A percentile compares a stretch with the other conserved stretches of the same genome.
phyloP scores from a whole-genome alignment of 1,140 invertebrate genomes.

The Rhynchophorus ferrugineus region DNA sequence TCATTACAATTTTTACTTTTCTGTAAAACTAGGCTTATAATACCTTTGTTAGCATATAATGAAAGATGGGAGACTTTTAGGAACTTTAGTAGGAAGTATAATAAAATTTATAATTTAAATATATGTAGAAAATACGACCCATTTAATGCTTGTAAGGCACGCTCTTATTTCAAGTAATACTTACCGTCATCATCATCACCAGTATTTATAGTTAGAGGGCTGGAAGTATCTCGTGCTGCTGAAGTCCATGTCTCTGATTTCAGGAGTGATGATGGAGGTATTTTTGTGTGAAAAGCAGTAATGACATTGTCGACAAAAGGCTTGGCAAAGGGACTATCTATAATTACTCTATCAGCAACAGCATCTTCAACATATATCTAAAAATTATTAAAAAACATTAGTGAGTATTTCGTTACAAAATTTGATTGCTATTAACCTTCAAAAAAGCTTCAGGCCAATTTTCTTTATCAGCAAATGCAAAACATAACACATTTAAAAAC shows the following conservation, averaged over 20 bases:
- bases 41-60: too few relatives aligned
- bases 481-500: conserved; percentile 77
- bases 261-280: conserved; percentile 55
- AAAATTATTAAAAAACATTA: conserved; percentile 29
- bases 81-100: too few relatives aligned
- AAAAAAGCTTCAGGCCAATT: conserved; percentile 74
- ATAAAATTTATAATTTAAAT: too few relatives aligned
- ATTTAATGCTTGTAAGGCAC: too few relatives aligned
- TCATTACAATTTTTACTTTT: too few relatives aligned
- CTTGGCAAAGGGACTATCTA: conserved; percentile 85
- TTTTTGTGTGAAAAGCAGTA: conserved; percentile 79
- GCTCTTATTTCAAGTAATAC: too few relatives aligned
- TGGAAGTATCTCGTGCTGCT: conserved; percentile 44
- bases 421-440: conserved; percentile 45
- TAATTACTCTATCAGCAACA: conserved; percentile 84
- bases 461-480: conserved; percentile 67
- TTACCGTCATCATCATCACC: conserved; percentile 47
- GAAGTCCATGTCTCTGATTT: conserved; percentile 51
- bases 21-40: too few relatives aligned
- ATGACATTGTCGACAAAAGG: conserved; percentile 88
- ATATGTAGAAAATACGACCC: too few relatives aligned
- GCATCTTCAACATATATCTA: conserved; percentile 92
- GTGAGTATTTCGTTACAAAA: conserved; percentile 4
- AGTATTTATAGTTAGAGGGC: conserved; percentile 47
- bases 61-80: too few relatives aligned